Conservation (phyloP, 1,140 invertebrate species). For the Nymphalis io region DNA sequence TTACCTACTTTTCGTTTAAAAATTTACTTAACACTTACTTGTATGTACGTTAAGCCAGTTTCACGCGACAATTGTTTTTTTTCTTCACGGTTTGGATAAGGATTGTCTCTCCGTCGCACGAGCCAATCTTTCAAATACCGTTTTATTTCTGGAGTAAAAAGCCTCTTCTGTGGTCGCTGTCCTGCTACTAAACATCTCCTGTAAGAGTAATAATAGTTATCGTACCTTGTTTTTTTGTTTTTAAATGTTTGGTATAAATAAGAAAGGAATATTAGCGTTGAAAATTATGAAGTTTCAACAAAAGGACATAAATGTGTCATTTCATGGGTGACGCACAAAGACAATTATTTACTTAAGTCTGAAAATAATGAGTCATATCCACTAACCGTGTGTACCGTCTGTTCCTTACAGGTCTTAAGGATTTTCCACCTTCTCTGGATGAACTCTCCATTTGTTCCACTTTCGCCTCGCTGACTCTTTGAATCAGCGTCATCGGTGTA, state of each 20-base stretch:
- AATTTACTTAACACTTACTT: constrained; percentile 74
- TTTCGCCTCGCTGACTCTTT: constrained; percentile 54
- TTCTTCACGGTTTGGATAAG: constrained; percentile 87
- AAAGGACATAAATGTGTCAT: constrained; percentile 42
- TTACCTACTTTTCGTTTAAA: constrained; percentile 20
- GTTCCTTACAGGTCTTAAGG: constrained; percentile 81
- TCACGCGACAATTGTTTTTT: constrained; percentile 85
- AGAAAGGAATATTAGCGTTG: not conserved
- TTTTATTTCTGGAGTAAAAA: constrained; percentile 89
- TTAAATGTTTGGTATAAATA: not conserved
- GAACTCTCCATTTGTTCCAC: constrained; percentile 56
- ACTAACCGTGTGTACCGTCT: constrained; percentile 81
- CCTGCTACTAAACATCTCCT: constrained; percentile 82
- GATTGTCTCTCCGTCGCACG: constrained; percentile 85
- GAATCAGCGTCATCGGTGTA: constrained; percentile 67
- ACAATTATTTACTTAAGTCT: constrained; percentile 58
- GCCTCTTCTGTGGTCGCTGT: constrained; percentile 83
- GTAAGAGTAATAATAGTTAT: constrained; percentile 41
- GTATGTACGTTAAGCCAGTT: constrained; percentile 86
- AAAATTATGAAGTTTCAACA: constrained; percentile 32
- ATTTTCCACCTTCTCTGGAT: constrained; percentile 67
- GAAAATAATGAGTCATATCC: constrained; percentile 69
- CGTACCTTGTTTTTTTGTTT: constrained; percentile 9
- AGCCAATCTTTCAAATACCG: constrained; percentile 87
- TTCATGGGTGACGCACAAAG: constrained; percentile 71